Evolutionary conservation across 2,888 invertebrate species (phyloP).

Genomic region (Patella caerulea): DNA sequence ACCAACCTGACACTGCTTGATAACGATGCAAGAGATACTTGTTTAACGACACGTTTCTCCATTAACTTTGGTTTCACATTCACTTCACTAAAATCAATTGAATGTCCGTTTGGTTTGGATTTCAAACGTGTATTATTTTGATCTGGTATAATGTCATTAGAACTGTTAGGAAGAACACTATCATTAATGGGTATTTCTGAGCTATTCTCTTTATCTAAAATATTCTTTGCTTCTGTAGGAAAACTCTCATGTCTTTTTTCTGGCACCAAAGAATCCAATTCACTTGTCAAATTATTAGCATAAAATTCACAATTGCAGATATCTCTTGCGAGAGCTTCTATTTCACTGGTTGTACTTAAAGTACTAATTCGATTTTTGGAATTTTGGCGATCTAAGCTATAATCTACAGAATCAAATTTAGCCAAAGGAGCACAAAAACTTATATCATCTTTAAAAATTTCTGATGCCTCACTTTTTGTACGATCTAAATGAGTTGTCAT

Average conservation of each 20-base stretch:
- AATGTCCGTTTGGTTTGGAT: neutral
- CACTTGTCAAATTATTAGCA: conserved; percentile 2
- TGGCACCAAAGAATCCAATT: neutral
- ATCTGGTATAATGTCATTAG: neutral
- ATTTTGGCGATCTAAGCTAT: conserved; percentile 34
- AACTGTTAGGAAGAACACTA: neutral
- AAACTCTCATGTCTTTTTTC: neutral
- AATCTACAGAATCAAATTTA: conserved; percentile 57
- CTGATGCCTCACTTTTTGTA: conserved; percentile 53
- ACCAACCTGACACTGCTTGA: conserved; percentile 3
- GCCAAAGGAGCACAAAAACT: conserved; percentile 56
- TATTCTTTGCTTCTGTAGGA: neutral
- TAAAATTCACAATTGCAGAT: conserved; percentile 35
- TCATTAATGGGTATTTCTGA: neutral
- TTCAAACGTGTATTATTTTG: neutral
- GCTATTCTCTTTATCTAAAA: no score
- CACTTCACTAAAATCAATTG: conserved; percentile 13
- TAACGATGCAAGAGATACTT: conserved; percentile 13
- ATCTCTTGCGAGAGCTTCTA: conserved; percentile 28
- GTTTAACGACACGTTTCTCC: conserved; percentile 42
- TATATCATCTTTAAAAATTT: conserved; percentile 52
- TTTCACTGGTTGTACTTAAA: conserved; percentile 32
- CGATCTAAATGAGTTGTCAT: conserved; percentile 52
- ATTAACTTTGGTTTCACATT: conserved; percentile 40
- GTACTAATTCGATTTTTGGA: conserved; percentile 6